A percentile compares a stretch with the other conserved stretches of the same genome.
These are phyloP conservation scores for Globia sparganii DNA, from an alignment of 2,888 invertebrate genomes.

Conservation along the genomic window DNA sequence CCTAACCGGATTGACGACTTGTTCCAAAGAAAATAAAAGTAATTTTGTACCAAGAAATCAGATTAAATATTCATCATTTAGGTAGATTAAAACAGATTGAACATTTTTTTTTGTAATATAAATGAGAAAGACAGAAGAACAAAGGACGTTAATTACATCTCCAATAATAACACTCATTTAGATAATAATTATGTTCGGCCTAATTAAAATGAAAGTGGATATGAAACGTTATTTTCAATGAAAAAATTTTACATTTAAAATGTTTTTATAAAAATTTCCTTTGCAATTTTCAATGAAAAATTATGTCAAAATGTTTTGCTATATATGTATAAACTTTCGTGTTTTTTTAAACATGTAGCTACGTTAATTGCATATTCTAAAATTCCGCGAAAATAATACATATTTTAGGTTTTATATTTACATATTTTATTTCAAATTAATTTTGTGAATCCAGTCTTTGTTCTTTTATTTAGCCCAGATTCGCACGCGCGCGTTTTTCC, in stretches of 20 bases:
- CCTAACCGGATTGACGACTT: neutral
- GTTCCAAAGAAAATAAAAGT: slow-evolving; percentile 37
- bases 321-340: neutral
- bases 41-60: slow-evolving; percentile 45
- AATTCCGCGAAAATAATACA: neutral
- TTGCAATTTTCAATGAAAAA: neutral
- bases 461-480: neutral
- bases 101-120: slow-evolving; percentile 50
- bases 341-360: neutral
- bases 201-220: slow-evolving; percentile 65
- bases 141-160: slow-evolving; percentile 64
- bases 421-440: neutral
- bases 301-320: neutral
- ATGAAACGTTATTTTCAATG: slow-evolving; percentile 46
- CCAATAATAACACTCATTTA: slow-evolving; percentile 55
- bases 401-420: neutral
- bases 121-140: slow-evolving; percentile 42
- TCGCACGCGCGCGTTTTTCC: too few relatives aligned
- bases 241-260: slow-evolving; percentile 39
- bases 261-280: slow-evolving; percentile 11
- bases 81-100: slow-evolving; percentile 45
- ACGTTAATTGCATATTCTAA: neutral
- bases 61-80: slow-evolving; percentile 60
- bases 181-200: slow-evolving; percentile 56
- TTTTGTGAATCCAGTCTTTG: neutral